Conservation (phyloP, 2,797 vertebrate species). For the Cheirogaleus major region DNA sequence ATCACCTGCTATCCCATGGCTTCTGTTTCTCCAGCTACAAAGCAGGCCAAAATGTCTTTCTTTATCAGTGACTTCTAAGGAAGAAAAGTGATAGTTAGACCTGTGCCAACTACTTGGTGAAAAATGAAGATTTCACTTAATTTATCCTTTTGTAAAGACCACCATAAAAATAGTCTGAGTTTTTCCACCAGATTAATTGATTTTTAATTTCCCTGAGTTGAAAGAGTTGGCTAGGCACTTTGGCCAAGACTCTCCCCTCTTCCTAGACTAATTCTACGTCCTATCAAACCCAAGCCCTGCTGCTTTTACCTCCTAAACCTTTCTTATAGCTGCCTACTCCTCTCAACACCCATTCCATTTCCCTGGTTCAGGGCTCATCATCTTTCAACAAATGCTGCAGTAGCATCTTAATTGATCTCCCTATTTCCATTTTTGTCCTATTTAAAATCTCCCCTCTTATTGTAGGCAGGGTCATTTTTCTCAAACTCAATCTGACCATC, state of each 20-base stretch:
- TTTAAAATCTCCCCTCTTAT: neutral
- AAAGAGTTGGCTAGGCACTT: neutral
- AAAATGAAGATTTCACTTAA: neutral
- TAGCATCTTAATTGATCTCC: neutral
- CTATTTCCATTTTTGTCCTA: neutral
- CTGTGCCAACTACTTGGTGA: neutral
- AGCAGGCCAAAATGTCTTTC: neutral
- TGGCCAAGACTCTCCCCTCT: neutral
- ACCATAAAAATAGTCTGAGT: neutral
- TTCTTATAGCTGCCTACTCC: neutral
- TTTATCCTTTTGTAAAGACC: neutral
- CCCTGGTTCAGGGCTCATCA: neutral
- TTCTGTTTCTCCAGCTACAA: neutral
- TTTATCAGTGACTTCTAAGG: neutral
- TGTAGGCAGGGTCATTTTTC: neutral
- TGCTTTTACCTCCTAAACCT: neutral
- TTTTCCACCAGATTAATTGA: neutral
- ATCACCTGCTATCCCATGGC: neutral
- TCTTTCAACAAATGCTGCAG: neutral
- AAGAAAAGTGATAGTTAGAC: neutral
- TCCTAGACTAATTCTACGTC: neutral
- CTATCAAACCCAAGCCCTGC: neutral
- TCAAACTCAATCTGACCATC: neutral
- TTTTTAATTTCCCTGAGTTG: neutral
- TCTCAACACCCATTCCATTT: neutral